phyloP scores from a whole-genome alignment of 2,888 invertebrate genomes.

The Drosophila eohydei region DNA sequence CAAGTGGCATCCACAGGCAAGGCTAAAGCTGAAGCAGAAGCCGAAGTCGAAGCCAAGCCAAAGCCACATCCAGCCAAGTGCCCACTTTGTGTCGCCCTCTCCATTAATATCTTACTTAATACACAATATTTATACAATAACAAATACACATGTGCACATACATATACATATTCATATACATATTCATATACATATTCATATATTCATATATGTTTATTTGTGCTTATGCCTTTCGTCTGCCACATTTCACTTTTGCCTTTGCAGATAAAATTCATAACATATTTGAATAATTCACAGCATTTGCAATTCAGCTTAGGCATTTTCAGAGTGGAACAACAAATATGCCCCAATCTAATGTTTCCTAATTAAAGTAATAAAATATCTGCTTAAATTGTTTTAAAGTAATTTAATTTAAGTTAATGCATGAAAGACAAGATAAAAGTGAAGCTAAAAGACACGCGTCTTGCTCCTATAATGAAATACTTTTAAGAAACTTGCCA shows the following conservation, averaged over 20 bases:
- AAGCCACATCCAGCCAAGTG: slow-evolving; percentile 26
- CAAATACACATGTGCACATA: not conserved
- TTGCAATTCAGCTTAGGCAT: not conserved
- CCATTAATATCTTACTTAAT: slow-evolving; percentile 6
- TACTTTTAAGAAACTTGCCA: no score
- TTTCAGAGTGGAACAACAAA: not conserved
- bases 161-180: not conserved
- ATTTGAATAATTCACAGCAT: not conserved
- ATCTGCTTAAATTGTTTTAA: not conserved
- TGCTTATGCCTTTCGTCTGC: slow-evolving; percentile 4
- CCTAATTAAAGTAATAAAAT: not conserved
- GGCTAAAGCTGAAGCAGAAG: slow-evolving; percentile 8
- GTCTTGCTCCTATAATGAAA: no score
- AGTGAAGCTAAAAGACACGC: not conserved
- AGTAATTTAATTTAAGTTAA: not conserved
- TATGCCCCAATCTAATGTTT: not conserved
- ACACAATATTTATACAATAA: not conserved
- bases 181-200: not conserved
- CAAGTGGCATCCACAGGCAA: slow-evolving; percentile 16
- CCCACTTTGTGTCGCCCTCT: slow-evolving; percentile 28
- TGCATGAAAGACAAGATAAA: not conserved
- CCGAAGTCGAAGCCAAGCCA: slow-evolving; percentile 10
- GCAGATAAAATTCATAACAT: not conserved
- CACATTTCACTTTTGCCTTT: slow-evolving; percentile 17
- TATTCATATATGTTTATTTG: not conserved